phyloP scores from a whole-genome alignment of 2,888 invertebrate species.

The Xanthia icteritia region DNA sequence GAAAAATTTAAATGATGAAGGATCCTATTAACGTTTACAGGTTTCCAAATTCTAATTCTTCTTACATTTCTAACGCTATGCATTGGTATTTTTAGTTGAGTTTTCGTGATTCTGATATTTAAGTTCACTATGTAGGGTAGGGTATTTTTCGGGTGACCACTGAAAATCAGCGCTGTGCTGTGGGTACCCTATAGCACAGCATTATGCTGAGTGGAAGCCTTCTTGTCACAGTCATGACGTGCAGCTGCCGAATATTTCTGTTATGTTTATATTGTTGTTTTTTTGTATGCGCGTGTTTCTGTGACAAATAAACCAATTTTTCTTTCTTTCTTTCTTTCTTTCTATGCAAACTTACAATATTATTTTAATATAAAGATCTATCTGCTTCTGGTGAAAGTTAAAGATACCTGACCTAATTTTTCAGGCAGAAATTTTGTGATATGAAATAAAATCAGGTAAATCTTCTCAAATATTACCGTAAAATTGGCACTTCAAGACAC shows the following conservation, averaged over 20 bases:
- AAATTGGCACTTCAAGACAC: background rate
- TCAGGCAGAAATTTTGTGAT: background rate
- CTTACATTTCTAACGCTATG: constrained; percentile 2
- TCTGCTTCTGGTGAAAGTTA: background rate
- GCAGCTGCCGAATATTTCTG: too few relatives aligned
- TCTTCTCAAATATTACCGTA: background rate
- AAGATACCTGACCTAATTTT: too few relatives aligned
- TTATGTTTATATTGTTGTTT: too few relatives aligned
- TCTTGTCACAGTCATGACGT: too few relatives aligned
- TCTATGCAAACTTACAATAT: background rate
- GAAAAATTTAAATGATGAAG: constrained; percentile 54
- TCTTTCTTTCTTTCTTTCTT: too few relatives aligned
- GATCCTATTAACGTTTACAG: constrained; percentile 41
- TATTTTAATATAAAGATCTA: background rate
- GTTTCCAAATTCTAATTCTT: constrained; percentile 20
- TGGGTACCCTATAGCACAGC: too few relatives aligned
- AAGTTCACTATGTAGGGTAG: too few relatives aligned
- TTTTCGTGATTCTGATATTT: background rate
- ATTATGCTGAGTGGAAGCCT: too few relatives aligned
- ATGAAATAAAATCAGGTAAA: background rate
- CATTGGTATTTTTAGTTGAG: background rate
- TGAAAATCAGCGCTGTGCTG: too few relatives aligned
- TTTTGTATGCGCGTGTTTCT: too few relatives aligned
- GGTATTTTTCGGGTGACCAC: too few relatives aligned
- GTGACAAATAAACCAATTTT: too few relatives aligned